These are phyloP conservation scores for Chrysopa pallens DNA, from an alignment of 1,140 invertebrate genomes.

Conservation along the genomic window DNA sequence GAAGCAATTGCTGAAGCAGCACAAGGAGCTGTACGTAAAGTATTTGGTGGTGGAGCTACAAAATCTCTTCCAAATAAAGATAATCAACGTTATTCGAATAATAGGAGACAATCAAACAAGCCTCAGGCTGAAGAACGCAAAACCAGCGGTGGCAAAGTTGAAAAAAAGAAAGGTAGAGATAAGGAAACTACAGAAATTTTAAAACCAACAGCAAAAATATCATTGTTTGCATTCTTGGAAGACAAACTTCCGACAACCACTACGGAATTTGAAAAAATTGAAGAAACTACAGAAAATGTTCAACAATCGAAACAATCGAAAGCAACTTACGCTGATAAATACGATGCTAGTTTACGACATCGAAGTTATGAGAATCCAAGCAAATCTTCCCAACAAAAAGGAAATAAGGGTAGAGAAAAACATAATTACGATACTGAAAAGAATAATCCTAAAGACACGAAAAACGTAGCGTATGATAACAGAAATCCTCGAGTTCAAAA, in stretches of 20 bases:
- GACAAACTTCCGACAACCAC: conserved; percentile 52
- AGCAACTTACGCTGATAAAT: too few species aligned
- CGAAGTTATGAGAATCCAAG: too few species aligned
- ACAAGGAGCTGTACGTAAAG: conserved; percentile 56
- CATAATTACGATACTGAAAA: too few species aligned
- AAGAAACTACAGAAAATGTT: conserved; percentile 7
- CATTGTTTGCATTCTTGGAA: conserved; percentile 74
- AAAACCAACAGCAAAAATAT: conserved; percentile 69
- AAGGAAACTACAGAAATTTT: conserved; percentile 37
- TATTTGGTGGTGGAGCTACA: conserved; percentile 48
- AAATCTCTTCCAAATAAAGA: conserved; percentile 37
- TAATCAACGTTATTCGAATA: conserved; percentile 64
- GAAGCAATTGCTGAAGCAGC: conserved; percentile 75
- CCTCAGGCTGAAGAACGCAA: conserved; percentile 20
- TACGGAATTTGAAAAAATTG: conserved; percentile 7
- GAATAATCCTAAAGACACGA: too few species aligned
- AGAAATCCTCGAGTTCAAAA: conserved; percentile 8
- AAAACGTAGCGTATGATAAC: not conserved
- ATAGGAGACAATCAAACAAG: conserved; percentile 56
- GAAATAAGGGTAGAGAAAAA: too few species aligned
- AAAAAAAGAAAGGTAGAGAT: conserved; percentile 22
- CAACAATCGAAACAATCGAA: conserved; percentile 6
- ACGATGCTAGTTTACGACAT: too few species aligned
- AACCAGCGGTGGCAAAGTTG: conserved; percentile 23
- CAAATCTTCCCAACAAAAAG: too few species aligned